Base-by-base conservation (phyloP, 2,888 invertebrate species). In the Sceliomorpha sp. region DNA sequence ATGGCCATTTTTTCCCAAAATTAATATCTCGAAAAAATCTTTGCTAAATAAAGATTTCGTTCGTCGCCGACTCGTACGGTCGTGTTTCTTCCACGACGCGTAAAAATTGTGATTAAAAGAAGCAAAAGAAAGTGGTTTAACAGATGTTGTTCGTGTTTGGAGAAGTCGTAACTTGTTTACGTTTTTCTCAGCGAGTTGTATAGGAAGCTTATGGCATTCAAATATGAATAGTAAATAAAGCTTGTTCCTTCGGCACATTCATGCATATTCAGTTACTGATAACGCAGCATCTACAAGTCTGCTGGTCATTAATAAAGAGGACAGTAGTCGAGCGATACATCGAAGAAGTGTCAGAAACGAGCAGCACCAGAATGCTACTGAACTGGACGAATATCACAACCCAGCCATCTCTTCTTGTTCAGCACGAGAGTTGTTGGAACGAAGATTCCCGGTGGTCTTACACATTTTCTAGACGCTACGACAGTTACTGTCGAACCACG, bases 361-460 rank as follows among this genome's bases (percentile, higher is more conserved):
- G 47, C 47, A 51, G 27, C 53, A 34, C 59, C 55, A 67, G 51
- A 64, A 76, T 75, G 77, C 77, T 77, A 74, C 77, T 44, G 77
- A 75, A 76, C 75, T 76, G 73, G 74, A 72, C 48, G 56, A 70
- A 59, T 73, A 70, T 69, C 60, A 45, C 63, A 48, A 63, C 36
- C 31, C 29, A 56, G 32, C 59, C 40, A 70, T 70, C 67, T 59
- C 37, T 29, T 24, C 7, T 36, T n/a, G n/a, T n/a, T n/a, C n/a
- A n/a, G n/a, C n/a, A n/a, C 53, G 45, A 24, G 29, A 37, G 32
- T 64, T 47, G 56, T 68, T 66, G 27, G 62, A 56, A 67, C 69
- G 64, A 60, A 12, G 32, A 63, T 51, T 59, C 68, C 60, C 27
- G 78, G 76, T 76, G 78, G 78, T 76, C 78, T 55, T 20, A 51